Evolutionary conservation across 2,113 vertebrate genomes (phyloP), one percentile per base, ranked within the genome.

Genomic region (Xiphophorus couchianus): DNA sequence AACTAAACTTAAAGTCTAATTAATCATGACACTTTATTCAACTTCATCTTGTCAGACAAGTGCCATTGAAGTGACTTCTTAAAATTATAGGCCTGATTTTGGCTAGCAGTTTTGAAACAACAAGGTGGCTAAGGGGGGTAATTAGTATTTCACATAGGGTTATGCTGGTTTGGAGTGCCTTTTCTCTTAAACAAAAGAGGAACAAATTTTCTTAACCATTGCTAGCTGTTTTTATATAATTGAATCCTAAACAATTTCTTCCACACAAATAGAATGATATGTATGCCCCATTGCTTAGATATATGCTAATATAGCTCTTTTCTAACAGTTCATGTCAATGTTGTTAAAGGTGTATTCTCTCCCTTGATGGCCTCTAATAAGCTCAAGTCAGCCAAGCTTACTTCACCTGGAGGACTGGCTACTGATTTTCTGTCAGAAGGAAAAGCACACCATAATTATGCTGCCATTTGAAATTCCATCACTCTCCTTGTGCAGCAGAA

Each of bases 401-500:
- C 87, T 92, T 89, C 81, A 91, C 90, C 91, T 90, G 85, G 91
- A 93, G 90, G 80, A 90, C 77, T 14, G 73, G 87, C 89, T 92
- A 93, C 88, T 92, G 92, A 93, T 94, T 94, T 94, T 92, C 92
- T 93, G 90, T 94, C 92, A 92, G 78, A 74, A 33, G 76, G 77
- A 90, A 91, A 93, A 81, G 85, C 89, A 88, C 81, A 80, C 86
- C 83, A 82, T 93, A 93, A 94, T 93, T 94, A 94, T 91, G 79
- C 86, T 88, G 86, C 90, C 90, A 91, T 94, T 91, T 93, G 90
- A 92, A 91, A 94, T 93, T 93, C 90, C 88, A 91, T 89, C 85
- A 83, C 89, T 87, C 85, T 81, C 84, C 81, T 85, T 86, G 87
- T 71, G 84, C 86, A 74, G 60, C 81, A 86, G 84, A 83, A 91